Evolutionary conservation across 2,888 invertebrate species (phyloP).

Genomic region (Microdon myrmicae): DNA sequence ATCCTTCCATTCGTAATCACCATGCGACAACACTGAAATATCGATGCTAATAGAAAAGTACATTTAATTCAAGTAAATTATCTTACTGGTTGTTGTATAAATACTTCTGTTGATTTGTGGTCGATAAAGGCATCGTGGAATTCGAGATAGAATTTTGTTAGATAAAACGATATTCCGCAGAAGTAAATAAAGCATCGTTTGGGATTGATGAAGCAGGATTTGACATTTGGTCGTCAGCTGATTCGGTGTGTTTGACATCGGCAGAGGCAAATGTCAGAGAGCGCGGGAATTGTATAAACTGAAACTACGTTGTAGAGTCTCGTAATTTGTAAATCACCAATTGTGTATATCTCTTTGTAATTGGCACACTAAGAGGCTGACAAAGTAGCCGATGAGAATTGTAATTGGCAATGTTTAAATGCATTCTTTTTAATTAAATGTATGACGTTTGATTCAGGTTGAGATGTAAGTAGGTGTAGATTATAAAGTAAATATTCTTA

Average conservation of each 20-base stretch:
- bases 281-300: too few species aligned
- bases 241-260: slow-evolving; percentile 4
- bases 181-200: slow-evolving; percentile 65
- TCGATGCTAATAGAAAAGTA: neutral
- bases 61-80: neutral
- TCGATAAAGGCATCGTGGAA: slow-evolving; percentile 35
- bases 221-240: slow-evolving; percentile 32
- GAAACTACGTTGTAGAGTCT: too few species aligned
- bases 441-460: too few species aligned
- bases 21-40: slow-evolving; percentile 68
- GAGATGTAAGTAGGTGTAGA: too few species aligned
- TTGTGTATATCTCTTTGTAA: too few species aligned
- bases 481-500: too few species aligned
- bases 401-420: too few species aligned
- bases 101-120: slow-evolving; percentile 42
- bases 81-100: slow-evolving; percentile 58
- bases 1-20: slow-evolving; percentile 93
- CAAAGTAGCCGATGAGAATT: too few species aligned
- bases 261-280: too few species aligned
- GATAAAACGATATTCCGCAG: slow-evolving; percentile 58
- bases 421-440: too few species aligned
- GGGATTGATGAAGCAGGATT: neutral
- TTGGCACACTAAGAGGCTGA: too few species aligned
- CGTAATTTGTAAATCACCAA: too few species aligned
- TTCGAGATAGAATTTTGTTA: slow-evolving; percentile 54